These are phyloP conservation scores for Neotoma lepida DNA, from an alignment of 2,113 vertebrate genomes.

Conservation along the genomic window DNA sequence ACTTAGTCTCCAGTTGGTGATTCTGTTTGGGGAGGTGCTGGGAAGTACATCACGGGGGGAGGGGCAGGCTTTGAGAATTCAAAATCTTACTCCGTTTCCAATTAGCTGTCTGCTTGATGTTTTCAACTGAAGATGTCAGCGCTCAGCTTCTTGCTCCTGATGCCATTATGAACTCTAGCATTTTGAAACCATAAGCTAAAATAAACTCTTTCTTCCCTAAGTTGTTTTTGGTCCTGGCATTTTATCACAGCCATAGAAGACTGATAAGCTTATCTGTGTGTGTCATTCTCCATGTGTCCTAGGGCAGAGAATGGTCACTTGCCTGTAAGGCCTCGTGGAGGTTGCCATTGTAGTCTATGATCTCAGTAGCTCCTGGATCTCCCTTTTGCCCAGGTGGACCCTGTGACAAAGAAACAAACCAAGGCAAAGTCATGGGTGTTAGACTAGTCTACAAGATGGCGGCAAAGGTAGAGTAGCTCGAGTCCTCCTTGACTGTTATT, in stretches of 20 bases:
- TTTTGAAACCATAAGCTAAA: not conserved
- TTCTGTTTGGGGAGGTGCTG: not conserved
- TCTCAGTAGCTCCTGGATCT: constrained; percentile 96
- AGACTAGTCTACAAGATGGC: not conserved
- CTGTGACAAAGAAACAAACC: constrained; percentile 80
- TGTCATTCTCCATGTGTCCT: not conserved
- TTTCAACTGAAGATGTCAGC: not conserved
- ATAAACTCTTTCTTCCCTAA: not conserved
- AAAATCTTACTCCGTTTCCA: not conserved
- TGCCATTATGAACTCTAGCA: not conserved
- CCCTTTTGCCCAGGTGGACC: constrained; percentile 98
- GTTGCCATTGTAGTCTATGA: constrained; percentile 98
- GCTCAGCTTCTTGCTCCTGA: not conserved
- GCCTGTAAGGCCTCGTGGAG: constrained; percentile 98
- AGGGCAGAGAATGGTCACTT: constrained; percentile 64
- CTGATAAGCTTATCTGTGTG: not conserved
- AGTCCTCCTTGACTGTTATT: not conserved
- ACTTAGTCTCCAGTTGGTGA: not conserved
- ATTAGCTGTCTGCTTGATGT: not conserved
- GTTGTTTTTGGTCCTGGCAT: not conserved
- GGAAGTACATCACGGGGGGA: not conserved
- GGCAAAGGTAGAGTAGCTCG: not conserved
- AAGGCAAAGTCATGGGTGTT: not conserved
- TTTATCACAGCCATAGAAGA: not conserved
- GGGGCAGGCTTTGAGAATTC: not conserved